Conservation (phyloP, 1,140 invertebrate genomes). For the Penaeus vannamei region DNA sequence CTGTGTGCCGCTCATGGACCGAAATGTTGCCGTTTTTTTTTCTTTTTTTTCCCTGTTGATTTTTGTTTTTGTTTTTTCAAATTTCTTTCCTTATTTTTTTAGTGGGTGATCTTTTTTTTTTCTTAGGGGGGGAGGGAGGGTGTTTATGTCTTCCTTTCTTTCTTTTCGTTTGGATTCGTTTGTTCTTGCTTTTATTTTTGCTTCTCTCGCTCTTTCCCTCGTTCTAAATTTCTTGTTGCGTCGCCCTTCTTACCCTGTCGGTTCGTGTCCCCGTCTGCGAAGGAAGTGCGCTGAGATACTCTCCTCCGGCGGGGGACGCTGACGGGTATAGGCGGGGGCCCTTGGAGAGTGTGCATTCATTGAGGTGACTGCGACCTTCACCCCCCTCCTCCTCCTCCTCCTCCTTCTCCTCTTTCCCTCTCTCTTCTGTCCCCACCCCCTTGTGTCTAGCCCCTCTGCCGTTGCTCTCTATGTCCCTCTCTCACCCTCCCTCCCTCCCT, state of each 20-base stretch:
- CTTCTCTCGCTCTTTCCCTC: neutral
- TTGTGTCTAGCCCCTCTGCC: too few species aligned
- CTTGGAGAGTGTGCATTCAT: too few species aligned
- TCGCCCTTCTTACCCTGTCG: neutral
- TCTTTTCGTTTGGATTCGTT: neutral
- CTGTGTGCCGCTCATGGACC: too few species aligned
- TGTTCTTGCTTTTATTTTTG: neutral
- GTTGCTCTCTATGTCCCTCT: neutral
- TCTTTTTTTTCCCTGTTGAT: too few species aligned
- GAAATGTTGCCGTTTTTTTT: too few species aligned
- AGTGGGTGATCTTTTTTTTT: neutral
- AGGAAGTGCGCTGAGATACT: too few species aligned
- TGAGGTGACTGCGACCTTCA: neutral
- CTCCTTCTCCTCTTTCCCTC: neutral
- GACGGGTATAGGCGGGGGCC: neutral
- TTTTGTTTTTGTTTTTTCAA: neutral
- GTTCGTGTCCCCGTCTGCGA: neutral
- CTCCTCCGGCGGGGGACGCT: too few species aligned
- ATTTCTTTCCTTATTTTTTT: neutral
- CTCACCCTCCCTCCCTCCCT: neutral
- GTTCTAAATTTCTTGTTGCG: neutral
- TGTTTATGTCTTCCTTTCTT: neutral
- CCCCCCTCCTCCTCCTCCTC: neutral
- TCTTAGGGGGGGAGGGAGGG: too few species aligned
- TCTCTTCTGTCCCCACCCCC: conserved; percentile 1